phyloP scores from a whole-genome alignment of 2,888 invertebrate species.

The Mechanitis messenoides region DNA sequence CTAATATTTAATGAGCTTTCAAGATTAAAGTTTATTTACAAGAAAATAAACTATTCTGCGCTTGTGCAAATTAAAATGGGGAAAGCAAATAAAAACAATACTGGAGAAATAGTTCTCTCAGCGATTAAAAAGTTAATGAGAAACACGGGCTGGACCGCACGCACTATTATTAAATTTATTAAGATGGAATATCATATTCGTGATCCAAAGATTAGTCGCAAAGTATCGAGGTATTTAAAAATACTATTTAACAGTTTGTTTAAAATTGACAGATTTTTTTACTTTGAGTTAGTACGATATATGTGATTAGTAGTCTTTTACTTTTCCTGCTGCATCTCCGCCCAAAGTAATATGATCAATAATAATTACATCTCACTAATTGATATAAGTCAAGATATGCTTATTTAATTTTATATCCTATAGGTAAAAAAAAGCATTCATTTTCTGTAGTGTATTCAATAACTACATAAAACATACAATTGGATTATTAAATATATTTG shows the following conservation, averaged over 20 bases:
- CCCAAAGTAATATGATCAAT: too few relatives aligned
- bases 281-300: too few relatives aligned
- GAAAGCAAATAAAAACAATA: slow-evolving; percentile 36
- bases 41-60: background rate
- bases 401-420: too few relatives aligned
- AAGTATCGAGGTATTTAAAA: slow-evolving; percentile 45
- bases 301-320: too few relatives aligned
- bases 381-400: too few relatives aligned
- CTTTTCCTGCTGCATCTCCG: too few relatives aligned
- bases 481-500: slow-evolving; percentile 12
- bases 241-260: too few relatives aligned
- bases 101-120: slow-evolving; percentile 47
- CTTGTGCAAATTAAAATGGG: slow-evolving; percentile 20
- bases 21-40: background rate
- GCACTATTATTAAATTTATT: slow-evolving; percentile 57
- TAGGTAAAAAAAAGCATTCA: too few relatives aligned
- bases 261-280: too few relatives aligned
- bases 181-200: slow-evolving; percentile 44
- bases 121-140: slow-evolving; percentile 52
- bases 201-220: slow-evolving; percentile 44
- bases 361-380: too few relatives aligned
- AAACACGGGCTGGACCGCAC: slow-evolving; percentile 55
- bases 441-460: too few relatives aligned
- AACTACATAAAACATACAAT: too few relatives aligned
- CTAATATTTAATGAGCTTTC: background rate